Evolutionary conservation across 2,888 invertebrate species (phyloP), one percentile per base, ranked within the genome.

Genomic region (Malthinus seriepunctatus): DNA sequence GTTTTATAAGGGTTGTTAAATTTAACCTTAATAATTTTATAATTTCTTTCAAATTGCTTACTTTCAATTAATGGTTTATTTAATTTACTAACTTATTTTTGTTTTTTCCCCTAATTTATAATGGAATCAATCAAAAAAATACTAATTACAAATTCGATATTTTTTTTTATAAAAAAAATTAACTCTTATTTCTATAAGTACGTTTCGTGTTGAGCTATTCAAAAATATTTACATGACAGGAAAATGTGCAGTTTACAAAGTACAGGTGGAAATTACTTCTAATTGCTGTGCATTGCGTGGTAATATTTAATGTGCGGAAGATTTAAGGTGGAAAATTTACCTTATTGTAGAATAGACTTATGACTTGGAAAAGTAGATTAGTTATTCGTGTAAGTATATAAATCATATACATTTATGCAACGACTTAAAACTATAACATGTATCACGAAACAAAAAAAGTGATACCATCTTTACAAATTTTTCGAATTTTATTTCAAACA

Each of bases 201-300:
- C 23, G 23, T 23, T 23, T 23, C 23, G 23, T 23, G 23, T 23
- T 23, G 23, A 23, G 23, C 23, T 23, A 23, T 23, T 23, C 23
- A 23, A 23, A 23, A 23, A 23, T 23, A 3, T 23, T 2, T 23
- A 23, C 23, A 23, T 23, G 23, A 23, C 23, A 23, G 23, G 23
- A 71, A 74, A 73, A 74, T 72, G 68, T 72, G 68, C 70, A 72
- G 69, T 71, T 73, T 72, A 69, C 68, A 70, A 65, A 69, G 67
- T 67, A 72, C 69, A 65, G 67, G 69, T 73, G 71, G 72, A 74
- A 74, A 76, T 75, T 72, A 74, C 68, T 63, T 66, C 62, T 75
- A 76, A 76, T 76, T 74, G 71, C 68, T 62, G 60, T 63, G 61
- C 51, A 67, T 74, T 70, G 73, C 74, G 71, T 74, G 73, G 69